These are phyloP conservation scores for Onychomys torridus DNA, from an alignment of 2,797 vertebrate species.

Conservation along the genomic window DNA sequence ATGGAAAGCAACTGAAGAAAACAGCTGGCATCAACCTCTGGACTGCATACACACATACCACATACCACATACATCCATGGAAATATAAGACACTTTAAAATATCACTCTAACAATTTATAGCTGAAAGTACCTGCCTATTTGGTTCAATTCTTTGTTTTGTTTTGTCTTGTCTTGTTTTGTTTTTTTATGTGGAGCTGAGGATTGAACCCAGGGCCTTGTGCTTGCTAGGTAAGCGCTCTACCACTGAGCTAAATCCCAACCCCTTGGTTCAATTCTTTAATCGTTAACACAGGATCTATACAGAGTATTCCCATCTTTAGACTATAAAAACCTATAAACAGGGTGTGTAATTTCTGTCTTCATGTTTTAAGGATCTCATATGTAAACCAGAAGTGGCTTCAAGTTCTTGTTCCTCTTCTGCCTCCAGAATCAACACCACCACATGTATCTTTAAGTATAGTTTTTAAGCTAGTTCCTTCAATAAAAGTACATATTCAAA, in stretches of 20 bases:
- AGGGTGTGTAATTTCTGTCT: background rate
- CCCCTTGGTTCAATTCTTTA: background rate
- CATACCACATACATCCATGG: background rate
- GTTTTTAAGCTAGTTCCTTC: conserved; percentile 41
- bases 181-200: too few relatives aligned
- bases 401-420: background rate
- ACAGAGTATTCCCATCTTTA: background rate
- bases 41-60: background rate
- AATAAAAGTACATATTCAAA: conserved; percentile 8
- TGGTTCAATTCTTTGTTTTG: conserved; percentile 2
- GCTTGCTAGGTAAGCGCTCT: too few relatives aligned
- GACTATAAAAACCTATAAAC: conserved; percentile 29
- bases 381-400: background rate
- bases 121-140: background rate
- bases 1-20: background rate
- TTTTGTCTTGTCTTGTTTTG: too few relatives aligned
- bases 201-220: too few relatives aligned
- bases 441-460: background rate
- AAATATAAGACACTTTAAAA: background rate
- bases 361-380: background rate
- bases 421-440: background rate
- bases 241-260: too few relatives aligned
- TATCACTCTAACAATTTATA: background rate
- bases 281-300: background rate
- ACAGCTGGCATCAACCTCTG: background rate